These are phyloP conservation scores for Galerucella nymphaeae DNA, from an alignment of 2,888 invertebrate species.

Conservation along the genomic window DNA sequence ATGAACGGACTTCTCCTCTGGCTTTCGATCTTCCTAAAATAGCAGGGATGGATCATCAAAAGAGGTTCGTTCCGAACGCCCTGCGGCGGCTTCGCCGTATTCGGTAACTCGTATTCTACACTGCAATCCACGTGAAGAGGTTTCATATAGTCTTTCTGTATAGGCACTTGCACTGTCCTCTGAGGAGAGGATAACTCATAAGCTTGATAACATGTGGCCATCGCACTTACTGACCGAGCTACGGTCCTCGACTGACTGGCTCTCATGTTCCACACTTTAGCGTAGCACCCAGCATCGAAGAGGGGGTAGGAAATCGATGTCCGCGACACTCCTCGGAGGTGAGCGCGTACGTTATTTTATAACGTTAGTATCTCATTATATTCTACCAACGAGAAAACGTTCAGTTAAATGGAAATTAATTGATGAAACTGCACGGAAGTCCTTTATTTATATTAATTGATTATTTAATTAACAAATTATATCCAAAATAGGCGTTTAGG, in stretches of 20 bases:
- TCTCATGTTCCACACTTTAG: conserved; percentile 22
- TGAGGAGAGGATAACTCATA: conserved; percentile 63
- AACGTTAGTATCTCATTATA: background rate
- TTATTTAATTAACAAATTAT: background rate
- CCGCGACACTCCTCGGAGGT: conserved; percentile 53
- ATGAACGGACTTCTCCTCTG: conserved; percentile 85
- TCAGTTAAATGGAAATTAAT: conserved; percentile 10
- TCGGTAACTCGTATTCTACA: conserved; percentile 91
- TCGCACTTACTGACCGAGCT: conserved; percentile 56
- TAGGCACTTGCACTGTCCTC: conserved; percentile 63
- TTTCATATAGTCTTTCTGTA: conserved; percentile 84
- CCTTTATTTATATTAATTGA: conserved; percentile 2
- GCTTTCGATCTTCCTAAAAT: conserved; percentile 88
- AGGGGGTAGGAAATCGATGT: conserved; percentile 67
- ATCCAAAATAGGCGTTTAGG: too few relatives aligned
- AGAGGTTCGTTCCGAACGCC: conserved; percentile 85
- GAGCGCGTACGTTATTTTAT: conserved; percentile 16
- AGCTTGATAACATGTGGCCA: conserved; percentile 62
- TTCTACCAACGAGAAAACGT: background rate
- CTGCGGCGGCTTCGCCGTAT: conserved; percentile 88
- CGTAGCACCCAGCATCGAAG: conserved; percentile 46
- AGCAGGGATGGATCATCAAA: conserved; percentile 90
- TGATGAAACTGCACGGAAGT: conserved; percentile 8
- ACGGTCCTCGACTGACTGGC: conserved; percentile 51
- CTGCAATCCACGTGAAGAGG: conserved; percentile 91